Conservation (phyloP, 2,797 vertebrate genomes). For the Aeoliscus strigatus region DNA sequence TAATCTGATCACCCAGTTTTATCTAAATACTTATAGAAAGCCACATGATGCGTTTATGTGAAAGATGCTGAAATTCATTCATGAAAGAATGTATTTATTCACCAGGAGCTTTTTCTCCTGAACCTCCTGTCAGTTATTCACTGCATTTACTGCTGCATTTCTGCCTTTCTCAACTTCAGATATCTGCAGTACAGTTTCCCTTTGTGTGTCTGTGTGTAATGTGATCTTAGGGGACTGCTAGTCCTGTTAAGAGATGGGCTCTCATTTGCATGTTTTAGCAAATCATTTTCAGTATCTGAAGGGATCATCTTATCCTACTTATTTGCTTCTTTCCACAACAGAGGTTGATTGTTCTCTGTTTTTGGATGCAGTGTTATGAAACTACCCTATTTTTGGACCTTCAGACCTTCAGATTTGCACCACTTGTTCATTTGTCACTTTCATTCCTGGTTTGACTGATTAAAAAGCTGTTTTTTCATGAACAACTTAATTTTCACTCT, state of each 20-base stretch:
- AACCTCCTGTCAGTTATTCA: slow-evolving; percentile 27
- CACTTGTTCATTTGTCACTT: neutral
- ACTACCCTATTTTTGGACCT: too few relatives aligned
- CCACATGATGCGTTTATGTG: slow-evolving; percentile 3
- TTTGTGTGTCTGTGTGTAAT: slow-evolving; percentile 27
- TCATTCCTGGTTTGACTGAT: too few relatives aligned
- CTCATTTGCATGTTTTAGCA: slow-evolving; percentile 69
- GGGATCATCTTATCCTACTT: slow-evolving; percentile 63
- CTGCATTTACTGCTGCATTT: slow-evolving; percentile 25
- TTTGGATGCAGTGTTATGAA: slow-evolving; percentile 29
- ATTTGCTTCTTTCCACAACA: slow-evolving; percentile 39
- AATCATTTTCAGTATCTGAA: slow-evolving; percentile 64
- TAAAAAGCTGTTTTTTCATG: too few relatives aligned
- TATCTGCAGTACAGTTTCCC: slow-evolving; percentile 43
- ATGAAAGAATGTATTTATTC: too few relatives aligned
- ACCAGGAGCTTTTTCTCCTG: too few relatives aligned
- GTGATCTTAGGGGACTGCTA: slow-evolving; percentile 50
- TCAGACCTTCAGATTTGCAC: too few relatives aligned
- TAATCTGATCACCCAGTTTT: slow-evolving; percentile 11
- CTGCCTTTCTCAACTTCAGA: slow-evolving; percentile 10
- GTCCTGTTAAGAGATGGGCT: slow-evolving; percentile 37
- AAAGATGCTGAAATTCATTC: too few relatives aligned
- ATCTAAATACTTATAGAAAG: slow-evolving; percentile 8
- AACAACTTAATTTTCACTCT: too few relatives aligned
- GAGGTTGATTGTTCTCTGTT: slow-evolving; percentile 41